Evolutionary conservation across 2,797 vertebrate species (phyloP).

Genomic region (Megaceryle alcyon): DNA sequence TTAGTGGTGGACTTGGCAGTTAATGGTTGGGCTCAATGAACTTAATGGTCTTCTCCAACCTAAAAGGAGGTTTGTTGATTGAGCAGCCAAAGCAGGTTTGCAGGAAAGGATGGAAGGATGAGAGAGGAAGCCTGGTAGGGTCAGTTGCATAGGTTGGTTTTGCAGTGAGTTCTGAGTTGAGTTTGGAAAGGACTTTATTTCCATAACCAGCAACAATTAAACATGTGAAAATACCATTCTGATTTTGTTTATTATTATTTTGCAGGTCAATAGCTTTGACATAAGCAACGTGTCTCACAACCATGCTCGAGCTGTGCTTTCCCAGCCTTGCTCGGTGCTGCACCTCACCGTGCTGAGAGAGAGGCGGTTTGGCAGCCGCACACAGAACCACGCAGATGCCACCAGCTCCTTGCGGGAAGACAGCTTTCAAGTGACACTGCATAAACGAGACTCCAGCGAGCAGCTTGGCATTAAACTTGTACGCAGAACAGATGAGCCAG

Average conservation of each 20-base stretch:
- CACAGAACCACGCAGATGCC: conserved; percentile 55
- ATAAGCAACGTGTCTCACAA: conserved; percentile 97
- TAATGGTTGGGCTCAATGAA: not conserved
- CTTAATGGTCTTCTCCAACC: not conserved
- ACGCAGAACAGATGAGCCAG: conserved; percentile 93
- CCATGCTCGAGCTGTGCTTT: conserved; percentile 90
- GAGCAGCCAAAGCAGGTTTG: not conserved
- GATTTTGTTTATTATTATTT: not conserved
- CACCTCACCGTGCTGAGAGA: conserved; percentile 95
- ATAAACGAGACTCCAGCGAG: conserved; percentile 91
- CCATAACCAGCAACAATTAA: not conserved
- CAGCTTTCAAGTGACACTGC: conserved; percentile 90
- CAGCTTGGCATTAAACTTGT: conserved; percentile 98
- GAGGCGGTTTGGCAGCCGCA: conserved; percentile 88
- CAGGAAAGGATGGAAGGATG: not conserved
- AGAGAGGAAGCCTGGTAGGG: not conserved
- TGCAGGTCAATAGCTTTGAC: conserved; percentile 94
- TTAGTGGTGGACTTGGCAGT: not conserved
- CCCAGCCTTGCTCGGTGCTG: conserved; percentile 89
- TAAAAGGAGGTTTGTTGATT: not conserved
- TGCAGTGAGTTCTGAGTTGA: not conserved
- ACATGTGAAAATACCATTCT: accelerated
- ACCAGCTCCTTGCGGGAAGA: conserved; percentile 75
- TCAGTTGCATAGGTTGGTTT: not conserved
- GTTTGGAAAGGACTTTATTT: not conserved